phyloP scores from a whole-genome alignment of 2,888 invertebrate genomes.

The Orthosia gothica region DNA sequence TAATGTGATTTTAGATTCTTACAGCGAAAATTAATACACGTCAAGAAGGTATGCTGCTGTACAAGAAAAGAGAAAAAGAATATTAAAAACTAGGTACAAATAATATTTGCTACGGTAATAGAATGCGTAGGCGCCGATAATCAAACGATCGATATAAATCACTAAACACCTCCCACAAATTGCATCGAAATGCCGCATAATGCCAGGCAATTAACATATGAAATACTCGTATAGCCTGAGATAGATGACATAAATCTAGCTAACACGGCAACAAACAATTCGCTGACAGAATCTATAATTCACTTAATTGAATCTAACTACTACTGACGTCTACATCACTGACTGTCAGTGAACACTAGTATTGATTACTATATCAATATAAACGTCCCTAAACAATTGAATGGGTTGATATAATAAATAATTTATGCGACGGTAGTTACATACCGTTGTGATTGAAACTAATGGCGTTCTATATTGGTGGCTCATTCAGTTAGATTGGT shows the following conservation, averaged over 20 bases:
- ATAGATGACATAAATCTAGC: constrained; percentile 31
- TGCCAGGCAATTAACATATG: constrained; percentile 32
- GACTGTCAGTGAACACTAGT: constrained; percentile 50
- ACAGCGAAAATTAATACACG: constrained; percentile 15
- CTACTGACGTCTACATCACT: constrained; percentile 49
- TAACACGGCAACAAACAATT: constrained; percentile 31
- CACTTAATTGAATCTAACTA: constrained; percentile 41
- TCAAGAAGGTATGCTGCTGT: not conserved
- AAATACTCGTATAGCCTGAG: constrained; percentile 29
- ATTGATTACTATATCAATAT: constrained; percentile 68
- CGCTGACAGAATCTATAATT: constrained; percentile 40
- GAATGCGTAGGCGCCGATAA: constrained; percentile 15
- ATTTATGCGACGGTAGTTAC: constrained; percentile 75
- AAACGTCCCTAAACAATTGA: constrained; percentile 75
- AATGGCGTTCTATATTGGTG: constrained; percentile 69
- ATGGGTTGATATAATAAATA: constrained; percentile 72
- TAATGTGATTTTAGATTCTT: constrained; percentile 10
- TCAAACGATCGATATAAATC: constrained; percentile 21
- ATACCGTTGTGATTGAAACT: constrained; percentile 77
- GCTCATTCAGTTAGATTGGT: constrained; percentile 60
- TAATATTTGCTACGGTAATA: constrained; percentile 5
- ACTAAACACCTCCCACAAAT: not conserved
- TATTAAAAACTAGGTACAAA: constrained; percentile 3
- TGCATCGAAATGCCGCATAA: constrained; percentile 17
- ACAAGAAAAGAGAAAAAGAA: constrained; percentile 4